phyloP scores from a whole-genome alignment of 2,113 vertebrate genomes.

The Sialia sialis region DNA sequence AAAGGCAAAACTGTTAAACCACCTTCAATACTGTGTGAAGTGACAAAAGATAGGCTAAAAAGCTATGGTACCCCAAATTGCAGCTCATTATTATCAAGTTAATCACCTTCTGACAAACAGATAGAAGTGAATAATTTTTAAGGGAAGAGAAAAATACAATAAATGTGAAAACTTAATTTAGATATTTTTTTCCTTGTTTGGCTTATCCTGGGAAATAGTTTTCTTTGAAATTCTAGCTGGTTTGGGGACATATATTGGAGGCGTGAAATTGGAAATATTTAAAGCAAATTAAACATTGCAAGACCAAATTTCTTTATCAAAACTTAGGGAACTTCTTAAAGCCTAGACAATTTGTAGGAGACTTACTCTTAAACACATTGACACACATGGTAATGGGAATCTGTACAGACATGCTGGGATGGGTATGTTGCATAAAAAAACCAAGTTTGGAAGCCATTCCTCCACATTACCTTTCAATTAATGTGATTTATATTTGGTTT shows the following conservation, averaged over 20 bases:
- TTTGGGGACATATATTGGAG: background rate
- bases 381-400: background rate
- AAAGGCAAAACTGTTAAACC: background rate
- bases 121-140: background rate
- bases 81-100: background rate
- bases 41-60: background rate
- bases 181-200: background rate
- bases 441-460: background rate
- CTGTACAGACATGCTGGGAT: background rate
- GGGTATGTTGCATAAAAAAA: background rate
- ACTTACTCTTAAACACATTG: background rate
- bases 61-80: background rate
- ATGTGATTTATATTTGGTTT: accelerated
- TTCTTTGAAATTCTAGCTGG: background rate
- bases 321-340: background rate
- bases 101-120: background rate
- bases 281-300: background rate
- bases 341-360: background rate
- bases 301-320: background rate
- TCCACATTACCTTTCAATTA: background rate
- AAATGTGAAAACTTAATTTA: background rate
- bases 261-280: background rate
- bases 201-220: background rate
- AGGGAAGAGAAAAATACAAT: background rate
- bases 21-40: background rate